phyloP scores from a whole-genome alignment of 2,888 invertebrate genomes.

The Drosophila picticornis region DNA sequence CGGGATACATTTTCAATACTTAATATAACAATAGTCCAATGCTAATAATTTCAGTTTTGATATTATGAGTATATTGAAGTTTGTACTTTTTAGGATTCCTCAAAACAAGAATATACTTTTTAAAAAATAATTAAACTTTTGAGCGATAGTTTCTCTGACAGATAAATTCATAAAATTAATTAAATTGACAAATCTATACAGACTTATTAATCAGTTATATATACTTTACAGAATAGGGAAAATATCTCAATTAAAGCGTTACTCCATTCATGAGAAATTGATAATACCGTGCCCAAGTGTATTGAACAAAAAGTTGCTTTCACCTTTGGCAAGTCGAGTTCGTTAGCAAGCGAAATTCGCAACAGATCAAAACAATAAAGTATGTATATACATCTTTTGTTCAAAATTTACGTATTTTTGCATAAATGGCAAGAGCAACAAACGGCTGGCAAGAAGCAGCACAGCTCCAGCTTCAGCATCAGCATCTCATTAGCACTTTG shows the following conservation, averaged over 20 bases:
- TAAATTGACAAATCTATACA: not conserved
- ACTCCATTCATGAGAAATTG: not conserved
- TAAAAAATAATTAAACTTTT: not conserved
- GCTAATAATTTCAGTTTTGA: not conserved
- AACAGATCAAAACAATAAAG: slow-evolving; percentile 64
- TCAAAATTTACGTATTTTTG: slow-evolving; percentile 69
- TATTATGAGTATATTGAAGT: not conserved
- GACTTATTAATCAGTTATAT: not conserved
- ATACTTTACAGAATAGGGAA: not conserved
- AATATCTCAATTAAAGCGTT: not conserved
- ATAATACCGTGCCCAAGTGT: slow-evolving; percentile 2
- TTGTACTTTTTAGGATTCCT: not conserved
- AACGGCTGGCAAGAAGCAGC: slow-evolving; percentile 52
- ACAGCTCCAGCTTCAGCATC: slow-evolving; percentile 41
- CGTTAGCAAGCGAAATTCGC: slow-evolving; percentile 60
- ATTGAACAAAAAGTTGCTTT: slow-evolving; percentile 63
- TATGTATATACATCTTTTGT: slow-evolving; percentile 70
- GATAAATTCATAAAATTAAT: not conserved
- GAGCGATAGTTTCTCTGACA: not conserved
- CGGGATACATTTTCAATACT: not conserved
- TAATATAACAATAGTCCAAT: not conserved
- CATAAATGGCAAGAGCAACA: slow-evolving; percentile 80
- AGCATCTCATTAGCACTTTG: slow-evolving; percentile 78
- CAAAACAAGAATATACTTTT: not conserved
- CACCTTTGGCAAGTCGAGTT: slow-evolving; percentile 67